Base-by-base conservation (phyloP, 2,888 invertebrate genomes). In the Andrena bucephala region DNA sequence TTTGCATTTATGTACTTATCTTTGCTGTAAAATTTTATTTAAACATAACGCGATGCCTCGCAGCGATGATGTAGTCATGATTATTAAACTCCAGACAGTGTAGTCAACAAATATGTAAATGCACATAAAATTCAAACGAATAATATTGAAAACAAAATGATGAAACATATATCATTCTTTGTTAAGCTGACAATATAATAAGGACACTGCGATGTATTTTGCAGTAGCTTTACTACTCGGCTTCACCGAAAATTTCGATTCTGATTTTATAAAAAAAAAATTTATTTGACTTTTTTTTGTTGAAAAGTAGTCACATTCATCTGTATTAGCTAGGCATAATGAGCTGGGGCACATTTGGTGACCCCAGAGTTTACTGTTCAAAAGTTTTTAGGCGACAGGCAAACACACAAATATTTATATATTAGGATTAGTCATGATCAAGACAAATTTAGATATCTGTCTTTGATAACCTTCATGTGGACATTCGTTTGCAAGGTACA, bases 21-120 rank as follows among this genome's bases (percentile, higher is more conserved):
- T 59, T 42, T 29, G 57, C 80, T 86, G 66, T 0, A 71, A 77
- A 57, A 59, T 8, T 20, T 65, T n/a, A 13, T 50, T 24, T 24
- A 62, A 8, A 60, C 3, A n/a, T 33, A 60, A 33, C 8, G n/a
- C n/a, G 29, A 62, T 33, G 20, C 10, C n/a, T 36, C 33, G 4
- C 7, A 20, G 3, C 3, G 20, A 8, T 8, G 2, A 29, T 29
- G 4, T 62, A 36, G 36, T 20, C 16, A 62, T 8, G 16, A 33
- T 33, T 62, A 62, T 62, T 33, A 20, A 20, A 62, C 29, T 62
- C 0, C 3, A 33, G 13, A 20, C 10, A 20, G 3, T 62, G 1
- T 2, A 16, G 13, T 10, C 10, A 10, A 24, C 42, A 63, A 63
- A 36, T 33, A 62, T 1, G 5, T 42, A 63, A 63, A 20, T 7